Conservation (phyloP, 2,113 vertebrate genomes). For the Leuciscus idus region DNA sequence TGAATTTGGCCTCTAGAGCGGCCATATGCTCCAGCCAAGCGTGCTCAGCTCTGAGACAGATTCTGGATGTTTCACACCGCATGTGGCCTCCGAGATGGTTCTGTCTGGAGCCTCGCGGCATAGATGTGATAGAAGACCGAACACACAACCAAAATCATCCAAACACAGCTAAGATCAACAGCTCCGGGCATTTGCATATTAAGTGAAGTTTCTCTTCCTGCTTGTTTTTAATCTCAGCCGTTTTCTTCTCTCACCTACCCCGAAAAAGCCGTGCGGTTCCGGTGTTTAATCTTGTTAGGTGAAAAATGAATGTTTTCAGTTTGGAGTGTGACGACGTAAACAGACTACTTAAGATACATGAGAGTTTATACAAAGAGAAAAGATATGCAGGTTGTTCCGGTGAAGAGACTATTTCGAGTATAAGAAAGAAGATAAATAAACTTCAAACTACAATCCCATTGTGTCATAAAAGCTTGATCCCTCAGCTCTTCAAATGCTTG, state of each 20-base stretch:
- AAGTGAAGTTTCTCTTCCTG: slow-evolving; percentile 2
- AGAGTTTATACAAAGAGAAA: not conserved
- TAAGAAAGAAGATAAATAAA: slow-evolving; percentile 14
- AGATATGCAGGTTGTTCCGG: not conserved
- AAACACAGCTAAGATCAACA: slow-evolving; percentile 24
- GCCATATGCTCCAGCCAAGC: slow-evolving; percentile 27
- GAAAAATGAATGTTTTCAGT: not conserved
- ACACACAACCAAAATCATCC: not conserved
- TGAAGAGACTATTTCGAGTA: not conserved
- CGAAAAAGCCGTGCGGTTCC: not conserved
- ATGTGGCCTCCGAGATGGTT: slow-evolving; percentile 13
- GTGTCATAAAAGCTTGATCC: not conserved
- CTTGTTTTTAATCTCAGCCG: slow-evolving; percentile 17
- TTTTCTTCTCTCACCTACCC: not conserved
- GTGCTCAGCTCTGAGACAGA: not conserved
- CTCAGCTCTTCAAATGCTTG: not conserved
- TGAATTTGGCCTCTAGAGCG: slow-evolving; percentile 9
- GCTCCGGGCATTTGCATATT: slow-evolving; percentile 26
- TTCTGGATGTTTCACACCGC: not conserved
- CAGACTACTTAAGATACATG: slow-evolving; percentile 2
- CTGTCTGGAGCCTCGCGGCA: not conserved
- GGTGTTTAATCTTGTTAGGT: slow-evolving; percentile 26
- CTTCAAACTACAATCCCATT: not conserved
- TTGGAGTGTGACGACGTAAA: not conserved
- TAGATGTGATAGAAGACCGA: not conserved